Evolutionary conservation across 2,797 vertebrate genomes (phyloP).

Genomic region (Cetoscarus ocellatus): DNA sequence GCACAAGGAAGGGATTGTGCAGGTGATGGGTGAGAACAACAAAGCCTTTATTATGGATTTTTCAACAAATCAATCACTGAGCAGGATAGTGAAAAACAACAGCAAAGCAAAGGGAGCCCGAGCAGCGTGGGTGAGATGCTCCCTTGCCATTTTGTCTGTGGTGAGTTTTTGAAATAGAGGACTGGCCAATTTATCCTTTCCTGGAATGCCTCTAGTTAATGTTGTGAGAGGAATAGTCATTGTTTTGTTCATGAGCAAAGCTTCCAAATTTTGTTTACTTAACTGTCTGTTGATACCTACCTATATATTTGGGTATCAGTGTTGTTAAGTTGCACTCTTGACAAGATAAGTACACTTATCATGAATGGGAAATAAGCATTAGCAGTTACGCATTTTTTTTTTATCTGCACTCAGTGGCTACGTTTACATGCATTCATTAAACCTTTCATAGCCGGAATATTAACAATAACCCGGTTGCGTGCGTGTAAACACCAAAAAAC

Average conservation of each 20-base stretch:
- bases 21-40: constrained; percentile 69
- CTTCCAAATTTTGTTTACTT: constrained; percentile 11
- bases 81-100: constrained; percentile 71
- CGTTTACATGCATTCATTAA: too few species aligned
- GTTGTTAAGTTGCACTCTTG: too few species aligned
- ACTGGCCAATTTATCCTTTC: constrained; percentile 67
- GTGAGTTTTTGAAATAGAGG: constrained; percentile 77
- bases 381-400: too few species aligned
- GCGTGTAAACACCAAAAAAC: too few species aligned
- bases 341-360: too few species aligned
- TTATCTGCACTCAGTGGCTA: too few species aligned
- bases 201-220: constrained; percentile 55
- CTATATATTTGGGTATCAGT: too few species aligned
- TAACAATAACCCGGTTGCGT: too few species aligned
- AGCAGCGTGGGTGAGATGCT: constrained; percentile 72
- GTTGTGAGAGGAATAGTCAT: constrained; percentile 42
- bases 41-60: constrained; percentile 84
- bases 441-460: too few species aligned
- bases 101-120: constrained; percentile 74
- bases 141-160: constrained; percentile 69
- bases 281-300: not conserved
- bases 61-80: constrained; percentile 81
- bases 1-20: constrained; percentile 44
- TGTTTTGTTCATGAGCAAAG: constrained; percentile 36
- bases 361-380: too few species aligned